These are phyloP conservation scores for Pollimyrus isidori DNA, from an alignment of 2,113 vertebrate species.

Conservation along the genomic window DNA sequence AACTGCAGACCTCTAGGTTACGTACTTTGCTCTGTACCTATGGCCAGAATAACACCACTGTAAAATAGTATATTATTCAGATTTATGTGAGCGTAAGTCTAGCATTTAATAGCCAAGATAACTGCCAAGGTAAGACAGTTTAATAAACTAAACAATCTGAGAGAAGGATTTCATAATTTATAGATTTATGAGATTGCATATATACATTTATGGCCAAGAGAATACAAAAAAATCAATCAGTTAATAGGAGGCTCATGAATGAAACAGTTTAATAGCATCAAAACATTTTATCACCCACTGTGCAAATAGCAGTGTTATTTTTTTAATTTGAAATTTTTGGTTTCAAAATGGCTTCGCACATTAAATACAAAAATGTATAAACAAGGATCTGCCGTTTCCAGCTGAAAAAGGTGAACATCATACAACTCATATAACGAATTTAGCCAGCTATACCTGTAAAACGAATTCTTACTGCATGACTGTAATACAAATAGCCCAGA, in stretches of 20 bases:
- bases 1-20: neutral
- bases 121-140: neutral
- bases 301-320: neutral
- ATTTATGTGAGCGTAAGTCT: neutral
- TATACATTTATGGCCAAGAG: neutral
- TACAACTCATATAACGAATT: neutral
- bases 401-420: neutral
- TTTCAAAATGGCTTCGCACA: neutral
- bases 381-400: neutral
- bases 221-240: neutral
- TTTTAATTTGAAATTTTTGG: neutral
- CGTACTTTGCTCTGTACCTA: neutral
- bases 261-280: neutral
- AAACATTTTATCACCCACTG: neutral
- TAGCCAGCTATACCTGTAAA: neutral
- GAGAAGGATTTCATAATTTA: neutral
- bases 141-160: neutral
- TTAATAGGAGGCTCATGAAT: neutral
- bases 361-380: neutral
- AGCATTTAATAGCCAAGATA: neutral
- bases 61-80: neutral
- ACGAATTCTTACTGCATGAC: neutral
- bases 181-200: neutral
- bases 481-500: neutral
- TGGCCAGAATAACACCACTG: neutral